phyloP scores from a whole-genome alignment of 2,113 vertebrate species.

The Xenopus borealis region DNA sequence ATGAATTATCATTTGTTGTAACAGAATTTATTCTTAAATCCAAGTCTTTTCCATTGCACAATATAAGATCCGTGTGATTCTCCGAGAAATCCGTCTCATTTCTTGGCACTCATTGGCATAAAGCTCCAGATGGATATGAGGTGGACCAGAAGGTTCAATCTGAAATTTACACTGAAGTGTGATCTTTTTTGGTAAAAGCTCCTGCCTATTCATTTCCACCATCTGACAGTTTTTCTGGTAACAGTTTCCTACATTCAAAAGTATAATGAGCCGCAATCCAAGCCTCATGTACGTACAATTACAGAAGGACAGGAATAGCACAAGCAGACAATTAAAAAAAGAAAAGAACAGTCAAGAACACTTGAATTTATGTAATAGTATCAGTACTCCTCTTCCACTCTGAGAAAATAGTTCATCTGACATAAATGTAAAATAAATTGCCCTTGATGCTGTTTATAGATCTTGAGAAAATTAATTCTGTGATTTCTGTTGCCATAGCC shows the following conservation, averaged over 20 bases:
- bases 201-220: slow-evolving; percentile 33
- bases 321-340: too few species aligned
- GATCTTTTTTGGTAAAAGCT: slow-evolving; percentile 36
- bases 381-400: too few species aligned
- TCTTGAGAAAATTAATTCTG: too few species aligned
- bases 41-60: slow-evolving; percentile 18
- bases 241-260: slow-evolving; percentile 9
- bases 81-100: slow-evolving; percentile 16
- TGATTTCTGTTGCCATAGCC: too few species aligned
- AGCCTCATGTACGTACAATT: not conserved
- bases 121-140: slow-evolving; percentile 40
- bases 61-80: slow-evolving; percentile 17
- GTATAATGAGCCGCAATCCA: not conserved
- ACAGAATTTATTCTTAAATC: too few species aligned
- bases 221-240: slow-evolving; percentile 38
- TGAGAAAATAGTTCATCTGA: too few species aligned
- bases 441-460: too few species aligned
- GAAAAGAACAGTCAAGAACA: too few species aligned
- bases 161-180: slow-evolving; percentile 40
- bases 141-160: slow-evolving; percentile 40
- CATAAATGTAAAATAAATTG: too few species aligned
- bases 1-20: too few species aligned
- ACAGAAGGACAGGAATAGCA: not conserved
- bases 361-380: too few species aligned
- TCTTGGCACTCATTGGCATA: slow-evolving; percentile 42